A percentile compares a stretch with the other conserved stretches of the same genome.
phyloP scores from a whole-genome alignment of 2,113 vertebrate genomes.

The Pipa parva region DNA sequence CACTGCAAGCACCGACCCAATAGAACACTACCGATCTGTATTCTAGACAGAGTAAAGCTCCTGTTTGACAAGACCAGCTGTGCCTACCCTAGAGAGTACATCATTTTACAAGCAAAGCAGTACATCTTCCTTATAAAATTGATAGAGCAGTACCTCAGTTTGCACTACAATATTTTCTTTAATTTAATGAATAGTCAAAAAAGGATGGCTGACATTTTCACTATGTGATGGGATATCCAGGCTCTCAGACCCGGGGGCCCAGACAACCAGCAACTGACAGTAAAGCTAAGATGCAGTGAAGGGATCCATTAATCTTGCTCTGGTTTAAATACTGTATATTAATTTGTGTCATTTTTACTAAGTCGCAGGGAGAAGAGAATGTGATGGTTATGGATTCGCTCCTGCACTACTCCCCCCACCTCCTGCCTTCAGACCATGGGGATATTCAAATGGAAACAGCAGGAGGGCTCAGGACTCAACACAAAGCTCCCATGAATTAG shows the following conservation, averaged over 20 bases:
- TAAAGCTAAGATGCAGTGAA: conserved; percentile 94
- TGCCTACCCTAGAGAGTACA: no score
- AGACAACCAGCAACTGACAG: conserved; percentile 77
- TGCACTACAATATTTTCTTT: no score
- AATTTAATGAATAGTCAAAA: no score
- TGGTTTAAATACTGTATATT: conserved; percentile 99
- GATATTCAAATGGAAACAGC: conserved; percentile 78
- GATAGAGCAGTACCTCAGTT: no score
- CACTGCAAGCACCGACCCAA: no score
- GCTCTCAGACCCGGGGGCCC: conserved; percentile 88
- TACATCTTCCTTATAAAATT: no score
- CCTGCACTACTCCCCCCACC: conserved; percentile 62
- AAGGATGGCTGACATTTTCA: conserved; percentile 7
- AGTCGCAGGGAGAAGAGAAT: conserved; percentile 79
- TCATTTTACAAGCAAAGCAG: no score
- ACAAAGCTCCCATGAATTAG: conserved; percentile 85
- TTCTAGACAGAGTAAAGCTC: no score
- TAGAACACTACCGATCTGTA: no score
- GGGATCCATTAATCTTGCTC: conserved; percentile 98
- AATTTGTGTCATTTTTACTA: conserved; percentile 99
- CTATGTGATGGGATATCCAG: conserved; percentile 42
- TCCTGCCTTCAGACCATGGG: conserved; percentile 54
- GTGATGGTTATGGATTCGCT: conserved; percentile 57
- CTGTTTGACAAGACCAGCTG: no score
- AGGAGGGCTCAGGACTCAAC: conserved; percentile 83